These are phyloP conservation scores for Drosophila elegans DNA, from an alignment of 1,140 invertebrate species.

Conservation along the genomic window DNA sequence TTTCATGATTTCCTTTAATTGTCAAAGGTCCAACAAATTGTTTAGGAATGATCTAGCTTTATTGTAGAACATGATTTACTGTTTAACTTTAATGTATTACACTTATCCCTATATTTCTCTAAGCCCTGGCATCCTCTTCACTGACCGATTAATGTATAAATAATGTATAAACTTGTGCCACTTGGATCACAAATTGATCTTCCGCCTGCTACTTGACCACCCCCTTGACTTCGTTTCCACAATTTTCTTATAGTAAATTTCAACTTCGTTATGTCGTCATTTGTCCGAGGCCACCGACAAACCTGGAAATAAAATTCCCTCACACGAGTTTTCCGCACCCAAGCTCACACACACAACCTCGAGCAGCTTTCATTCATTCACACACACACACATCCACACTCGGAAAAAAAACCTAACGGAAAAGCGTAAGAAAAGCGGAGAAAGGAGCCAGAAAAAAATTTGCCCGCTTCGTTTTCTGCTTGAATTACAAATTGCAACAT, in stretches of 20 bases:
- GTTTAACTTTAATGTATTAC: too few relatives aligned
- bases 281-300: constrained; percentile 38
- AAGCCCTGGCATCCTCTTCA: neutral
- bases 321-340: constrained; percentile 29
- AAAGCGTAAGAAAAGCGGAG: constrained; percentile 25
- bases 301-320: constrained; percentile 65
- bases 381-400: constrained; percentile 39
- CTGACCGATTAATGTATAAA: constrained; percentile 5
- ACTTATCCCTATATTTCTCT: neutral
- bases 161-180: constrained; percentile 8
- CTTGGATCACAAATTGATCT: constrained; percentile 38
- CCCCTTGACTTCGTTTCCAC: neutral
- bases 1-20: too few relatives aligned
- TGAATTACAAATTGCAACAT: constrained; percentile 84
- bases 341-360: constrained; percentile 24
- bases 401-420: constrained; percentile 14
- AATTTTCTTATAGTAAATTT: constrained; percentile 35
- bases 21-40: too few relatives aligned
- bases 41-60: too few relatives aligned
- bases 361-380: constrained; percentile 52
- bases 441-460: constrained; percentile 61
- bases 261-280: constrained; percentile 41
- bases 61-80: too few relatives aligned
- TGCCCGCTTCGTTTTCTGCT: constrained; percentile 83
- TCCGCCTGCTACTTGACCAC: constrained; percentile 28